phyloP scores from a whole-genome alignment of 2,888 invertebrate genomes.

The Heliothis peltigera region DNA sequence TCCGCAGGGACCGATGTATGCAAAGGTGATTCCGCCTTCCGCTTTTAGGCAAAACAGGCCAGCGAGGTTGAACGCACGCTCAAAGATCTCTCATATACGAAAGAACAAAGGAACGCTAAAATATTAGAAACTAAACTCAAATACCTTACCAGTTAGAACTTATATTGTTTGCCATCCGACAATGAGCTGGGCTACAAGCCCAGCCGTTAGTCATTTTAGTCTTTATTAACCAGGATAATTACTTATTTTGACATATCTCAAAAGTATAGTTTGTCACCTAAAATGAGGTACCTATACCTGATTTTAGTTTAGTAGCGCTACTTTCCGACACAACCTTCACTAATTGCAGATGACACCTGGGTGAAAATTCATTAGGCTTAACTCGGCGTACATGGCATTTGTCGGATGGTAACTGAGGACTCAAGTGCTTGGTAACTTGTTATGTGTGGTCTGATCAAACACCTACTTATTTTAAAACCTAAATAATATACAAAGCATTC shows the following conservation, averaged over 20 bases:
- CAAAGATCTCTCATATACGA: conserved; percentile 42
- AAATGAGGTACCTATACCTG: conserved; percentile 25
- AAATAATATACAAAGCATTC: too few species aligned
- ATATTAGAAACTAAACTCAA: conserved; percentile 53
- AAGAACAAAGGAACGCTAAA: conserved; percentile 66
- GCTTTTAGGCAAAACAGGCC: conserved; percentile 77
- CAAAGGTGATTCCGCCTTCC: conserved; percentile 77
- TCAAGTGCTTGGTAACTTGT: not conserved
- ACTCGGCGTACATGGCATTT: not conserved
- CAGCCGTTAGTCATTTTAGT: conserved; percentile 36
- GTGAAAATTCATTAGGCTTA: conserved; percentile 13
- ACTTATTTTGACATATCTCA: conserved; percentile 24
- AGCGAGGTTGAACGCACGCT: conserved; percentile 67
- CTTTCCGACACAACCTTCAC: conserved; percentile 35
- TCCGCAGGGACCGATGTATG: conserved; percentile 52
- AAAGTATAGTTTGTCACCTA: not conserved
- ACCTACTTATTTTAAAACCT: not conserved
- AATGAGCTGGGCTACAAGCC: conserved; percentile 7
- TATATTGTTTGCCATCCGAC: conserved; percentile 50
- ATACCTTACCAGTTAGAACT: conserved; percentile 44
- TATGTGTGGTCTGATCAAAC: not conserved
- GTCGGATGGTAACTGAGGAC: not conserved
- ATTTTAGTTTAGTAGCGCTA: conserved; percentile 21
- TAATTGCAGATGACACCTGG: conserved; percentile 12
- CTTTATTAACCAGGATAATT: conserved; percentile 41